Evolutionary conservation across 2,113 vertebrate genomes (phyloP).

Genomic region (Abramis brama): DNA sequence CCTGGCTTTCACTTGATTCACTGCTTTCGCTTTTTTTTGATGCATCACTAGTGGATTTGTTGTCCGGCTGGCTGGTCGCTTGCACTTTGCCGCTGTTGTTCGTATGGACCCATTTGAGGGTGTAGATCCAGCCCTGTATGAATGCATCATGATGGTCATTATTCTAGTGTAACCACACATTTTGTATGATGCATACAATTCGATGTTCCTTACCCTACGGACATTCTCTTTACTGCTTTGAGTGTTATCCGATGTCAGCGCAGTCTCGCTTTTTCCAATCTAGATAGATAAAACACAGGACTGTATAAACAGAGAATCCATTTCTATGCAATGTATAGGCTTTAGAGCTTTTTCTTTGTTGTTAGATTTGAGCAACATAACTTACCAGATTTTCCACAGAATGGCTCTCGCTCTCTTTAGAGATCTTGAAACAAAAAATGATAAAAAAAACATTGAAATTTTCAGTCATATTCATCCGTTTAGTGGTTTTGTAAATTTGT

Average conservation of each 20-base stretch:
- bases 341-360: neutral
- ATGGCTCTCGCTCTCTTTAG: slow-evolving; percentile 40
- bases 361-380: neutral
- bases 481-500: neutral
- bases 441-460: neutral
- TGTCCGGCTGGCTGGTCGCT: neutral
- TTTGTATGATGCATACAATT: neutral
- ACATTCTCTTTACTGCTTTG: slow-evolving; percentile 53
- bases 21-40: slow-evolving; percentile 31
- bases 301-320: neutral
- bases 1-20: slow-evolving; percentile 16
- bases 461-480: neutral
- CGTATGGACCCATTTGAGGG: slow-evolving; percentile 20
- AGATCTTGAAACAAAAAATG: slow-evolving; percentile 11
- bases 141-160: neutral
- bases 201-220: slow-evolving; percentile 44
- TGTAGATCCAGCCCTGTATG: slow-evolving; percentile 33
- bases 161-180: neutral
- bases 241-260: slow-evolving; percentile 53
- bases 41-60: neutral
- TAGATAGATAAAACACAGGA: neutral
- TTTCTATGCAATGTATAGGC: neutral
- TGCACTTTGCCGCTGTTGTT: neutral
- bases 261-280: slow-evolving; percentile 43
- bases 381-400: slow-evolving; percentile 50